Base-by-base conservation (phyloP, 2,113 vertebrate genomes). In the Mus spicilegus region DNA sequence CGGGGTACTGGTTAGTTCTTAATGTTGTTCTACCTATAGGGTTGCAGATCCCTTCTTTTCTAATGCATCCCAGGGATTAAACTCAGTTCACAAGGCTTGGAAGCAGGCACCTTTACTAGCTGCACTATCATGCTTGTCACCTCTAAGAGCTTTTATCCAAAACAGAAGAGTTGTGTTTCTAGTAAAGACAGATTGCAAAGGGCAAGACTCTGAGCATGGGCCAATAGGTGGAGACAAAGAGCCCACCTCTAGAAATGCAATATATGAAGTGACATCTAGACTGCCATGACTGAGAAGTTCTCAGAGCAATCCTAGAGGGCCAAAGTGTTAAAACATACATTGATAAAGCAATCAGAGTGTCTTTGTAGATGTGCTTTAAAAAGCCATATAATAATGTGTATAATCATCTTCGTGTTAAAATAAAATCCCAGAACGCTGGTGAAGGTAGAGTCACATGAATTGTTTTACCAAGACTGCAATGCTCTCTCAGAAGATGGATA, bases 391-490 rank as follows among this genome's bases (percentile, higher is more conserved):
- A 93, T 91, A 39, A 78, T 90, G 24, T 77, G 13, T 42, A 78
- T 95, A 96, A 97, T 93, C 13, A 0, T 54, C 36, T 91, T 39
- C 36, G 80, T 87, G 26, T 67, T 78, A 96, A 93, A 96, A 93
- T 95, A 95, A 98, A 96, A 87, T 78, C 77, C 92, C 96, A 89
- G 77, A 85, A 95, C 24, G 30, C 8, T 61, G 51, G 65, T 69
- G 5, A 0, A 10, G 1, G 0, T 58, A 96, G 89, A 92, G 28
- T 89, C 20, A 73, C 36, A 58, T 22, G 20, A 93, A 96, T 92
- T 42, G 0, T 90, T 97, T 97, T 96, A 24, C 16, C 81, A 69
- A 94, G 39, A 95, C 65, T 0, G 0, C 26, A 69, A 96, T 78
- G 88, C 7, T 82, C 93, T 91, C 42, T 90, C 70, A 96, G 95